Evolutionary conservation across 2,888 invertebrate species (phyloP), one percentile per base, ranked within the genome.

Genomic region (Erpobdella octoculata): DNA sequence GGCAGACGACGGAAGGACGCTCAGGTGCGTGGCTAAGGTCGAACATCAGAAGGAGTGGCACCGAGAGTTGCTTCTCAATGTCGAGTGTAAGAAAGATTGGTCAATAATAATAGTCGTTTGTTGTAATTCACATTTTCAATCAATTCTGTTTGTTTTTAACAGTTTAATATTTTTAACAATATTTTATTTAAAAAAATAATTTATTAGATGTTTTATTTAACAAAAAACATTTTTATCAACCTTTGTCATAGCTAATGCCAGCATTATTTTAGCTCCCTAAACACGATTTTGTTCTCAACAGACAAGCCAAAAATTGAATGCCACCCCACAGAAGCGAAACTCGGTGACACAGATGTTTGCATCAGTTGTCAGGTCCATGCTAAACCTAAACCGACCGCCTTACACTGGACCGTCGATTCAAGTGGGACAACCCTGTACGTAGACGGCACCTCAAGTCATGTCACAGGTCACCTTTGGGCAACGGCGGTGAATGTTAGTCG

Each of bases 21-120:
- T 74, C 31, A 66, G 65, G 61, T 74, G 74, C 31, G 65, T 65
- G 18, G 59, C 72, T 18, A 72, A 68, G 4, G 72, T 73, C 70
- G 59, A 71, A 35, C 71, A 72, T 35, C 67, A 69, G 18, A 69
- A 53, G 35, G 35, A 58, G 15, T 37, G 41, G 35, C 68, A 61
- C 35, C 53, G 53, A 35, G 46, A 59, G 36, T 66, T 53, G 33
- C n/a, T 68, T 36, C 21, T 73, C 35, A 53, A 53, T n/a, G 73
- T 73, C 18, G 35, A 67, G 31, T 73, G 73, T 73, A 9, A 53
- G 53, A 25, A n/a, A n/a, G n/a, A n/a, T n/a, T n/a, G n/a, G n/a
- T n/a, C n/a, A n/a, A n/a, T n/a, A n/a, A n/a, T n/a, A n/a, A n/a
- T n/a, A n/a, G n/a, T n/a, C n/a, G n/a, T n/a, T n/a, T n/a, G n/a